Evolutionary conservation across 1,140 invertebrate species (phyloP).

Genomic region (Diuraphis noxia): DNA sequence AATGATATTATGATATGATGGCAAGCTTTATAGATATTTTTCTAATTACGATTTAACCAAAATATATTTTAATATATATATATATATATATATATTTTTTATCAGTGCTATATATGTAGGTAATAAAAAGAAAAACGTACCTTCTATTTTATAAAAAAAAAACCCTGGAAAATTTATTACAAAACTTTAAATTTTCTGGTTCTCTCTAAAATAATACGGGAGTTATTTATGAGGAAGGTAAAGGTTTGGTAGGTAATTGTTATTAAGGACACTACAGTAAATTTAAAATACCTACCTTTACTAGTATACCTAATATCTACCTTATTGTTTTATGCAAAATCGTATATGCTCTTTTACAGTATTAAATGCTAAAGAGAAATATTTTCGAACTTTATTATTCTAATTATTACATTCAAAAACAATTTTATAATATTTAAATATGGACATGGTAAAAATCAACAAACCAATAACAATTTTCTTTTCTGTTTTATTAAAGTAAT

Average conservation of each 20-base stretch:
- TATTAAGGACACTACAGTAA: background rate
- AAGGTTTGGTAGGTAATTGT: background rate
- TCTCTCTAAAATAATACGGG: background rate
- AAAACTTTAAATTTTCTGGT: background rate
- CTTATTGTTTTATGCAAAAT: background rate
- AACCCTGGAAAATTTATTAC: background rate
- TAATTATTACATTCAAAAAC: background rate
- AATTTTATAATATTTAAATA: background rate
- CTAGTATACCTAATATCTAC: too few species aligned
- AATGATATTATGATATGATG: background rate
- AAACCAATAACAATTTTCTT: too few species aligned
- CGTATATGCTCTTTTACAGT: too few species aligned
- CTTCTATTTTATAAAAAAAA: background rate
- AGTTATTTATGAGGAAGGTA: background rate
- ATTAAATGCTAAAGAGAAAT: background rate
- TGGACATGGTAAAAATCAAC: background rate
- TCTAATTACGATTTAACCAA: background rate
- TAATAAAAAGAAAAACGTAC: background rate
- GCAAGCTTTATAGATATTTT: background rate
- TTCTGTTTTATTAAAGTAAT: too few species aligned
- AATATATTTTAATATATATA: background rate
- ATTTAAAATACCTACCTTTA: background rate
- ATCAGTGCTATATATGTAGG: background rate
- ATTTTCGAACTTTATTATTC: background rate
- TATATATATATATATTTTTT: background rate